These are phyloP conservation scores for Diachrysia chrysitis DNA, from an alignment of 2,888 invertebrate species.

Conservation along the genomic window DNA sequence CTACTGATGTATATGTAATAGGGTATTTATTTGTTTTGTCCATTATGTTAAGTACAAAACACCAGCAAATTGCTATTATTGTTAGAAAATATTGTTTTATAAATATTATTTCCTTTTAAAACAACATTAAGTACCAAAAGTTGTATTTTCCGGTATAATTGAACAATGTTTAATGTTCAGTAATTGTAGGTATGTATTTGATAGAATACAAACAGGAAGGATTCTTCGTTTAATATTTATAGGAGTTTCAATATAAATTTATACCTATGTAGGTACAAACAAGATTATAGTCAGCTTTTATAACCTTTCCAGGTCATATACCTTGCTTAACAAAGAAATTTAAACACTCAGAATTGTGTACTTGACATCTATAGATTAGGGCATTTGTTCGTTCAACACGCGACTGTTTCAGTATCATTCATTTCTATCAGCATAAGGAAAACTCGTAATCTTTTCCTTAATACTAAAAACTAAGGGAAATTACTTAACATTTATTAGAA, in stretches of 20 bases:
- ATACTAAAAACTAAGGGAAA: slow-evolving; percentile 27
- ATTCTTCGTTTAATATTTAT: slow-evolving; percentile 12
- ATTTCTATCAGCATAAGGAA: slow-evolving; percentile 20
- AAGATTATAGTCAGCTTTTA: background rate
- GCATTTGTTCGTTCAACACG: slow-evolving; percentile 24
- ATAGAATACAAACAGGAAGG: slow-evolving; percentile 26
- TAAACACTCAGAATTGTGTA: slow-evolving; percentile 18
- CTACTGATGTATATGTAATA: slow-evolving; percentile 18
- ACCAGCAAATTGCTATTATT: slow-evolving; percentile 20
- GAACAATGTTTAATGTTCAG: slow-evolving; percentile 18
- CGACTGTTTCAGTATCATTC: slow-evolving; percentile 17
- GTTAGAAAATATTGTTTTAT: slow-evolving; percentile 35
- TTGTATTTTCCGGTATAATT: slow-evolving; percentile 23
- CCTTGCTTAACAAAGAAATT: slow-evolving; percentile 26
- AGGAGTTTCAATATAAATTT: slow-evolving; percentile 19
- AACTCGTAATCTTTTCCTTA: slow-evolving; percentile 6
- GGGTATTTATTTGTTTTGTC: slow-evolving; percentile 14
- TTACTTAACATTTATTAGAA: slow-evolving; percentile 26
- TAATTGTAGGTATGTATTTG: slow-evolving; percentile 10
- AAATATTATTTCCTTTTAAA: slow-evolving; percentile 25
- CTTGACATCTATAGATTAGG: slow-evolving; percentile 42
- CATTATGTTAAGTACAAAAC: slow-evolving; percentile 15
- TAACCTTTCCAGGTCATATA: slow-evolving; percentile 37
- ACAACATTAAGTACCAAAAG: slow-evolving; percentile 14
- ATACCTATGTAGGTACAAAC: background rate